phyloP scores from a whole-genome alignment of 2,113 vertebrate genomes.

The Chaenogobius annularis region DNA sequence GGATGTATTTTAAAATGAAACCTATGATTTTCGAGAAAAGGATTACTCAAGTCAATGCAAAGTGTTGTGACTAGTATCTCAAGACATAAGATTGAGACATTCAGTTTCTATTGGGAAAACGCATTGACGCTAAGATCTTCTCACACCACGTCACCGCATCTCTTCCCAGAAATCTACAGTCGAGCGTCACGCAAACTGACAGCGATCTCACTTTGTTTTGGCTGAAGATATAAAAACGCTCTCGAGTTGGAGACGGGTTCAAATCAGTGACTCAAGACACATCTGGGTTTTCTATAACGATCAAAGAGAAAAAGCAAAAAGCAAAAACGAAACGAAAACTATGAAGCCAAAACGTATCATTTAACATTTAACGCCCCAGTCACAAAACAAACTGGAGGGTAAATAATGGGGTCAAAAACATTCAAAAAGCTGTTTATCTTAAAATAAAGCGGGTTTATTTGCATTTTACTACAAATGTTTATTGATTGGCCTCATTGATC shows the following conservation, averaged over 20 bases:
- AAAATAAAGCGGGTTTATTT: too few species aligned
- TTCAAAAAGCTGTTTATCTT: too few species aligned
- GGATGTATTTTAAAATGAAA: too few species aligned
- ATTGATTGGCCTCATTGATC: not conserved
- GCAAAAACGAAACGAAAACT: not conserved
- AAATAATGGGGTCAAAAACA: not conserved
- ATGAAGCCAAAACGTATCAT: constrained; percentile 32
- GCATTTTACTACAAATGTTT: too few species aligned
- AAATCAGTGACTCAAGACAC: constrained; percentile 39
- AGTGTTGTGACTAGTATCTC: not conserved
- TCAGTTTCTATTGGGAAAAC: constrained; percentile 18
- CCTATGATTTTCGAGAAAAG: too few species aligned
- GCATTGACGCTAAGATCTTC: constrained; percentile 3
- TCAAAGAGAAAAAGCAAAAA: constrained; percentile 6
- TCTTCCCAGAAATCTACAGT: not conserved
- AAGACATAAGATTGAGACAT: not conserved
- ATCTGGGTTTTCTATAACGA: constrained; percentile 43
- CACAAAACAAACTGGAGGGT: not conserved
- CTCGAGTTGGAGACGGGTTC: constrained; percentile 26
- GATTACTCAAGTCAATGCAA: not conserved
- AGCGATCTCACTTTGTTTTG: constrained; percentile 28
- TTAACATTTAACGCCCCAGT: constrained; percentile 3
- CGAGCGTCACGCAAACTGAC: not conserved
- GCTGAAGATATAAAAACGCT: constrained; percentile 32
- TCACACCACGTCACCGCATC: not conserved